These are phyloP conservation scores for Drosophila persimilis DNA, from an alignment of 1,140 invertebrate species.

Conservation along the genomic window DNA sequence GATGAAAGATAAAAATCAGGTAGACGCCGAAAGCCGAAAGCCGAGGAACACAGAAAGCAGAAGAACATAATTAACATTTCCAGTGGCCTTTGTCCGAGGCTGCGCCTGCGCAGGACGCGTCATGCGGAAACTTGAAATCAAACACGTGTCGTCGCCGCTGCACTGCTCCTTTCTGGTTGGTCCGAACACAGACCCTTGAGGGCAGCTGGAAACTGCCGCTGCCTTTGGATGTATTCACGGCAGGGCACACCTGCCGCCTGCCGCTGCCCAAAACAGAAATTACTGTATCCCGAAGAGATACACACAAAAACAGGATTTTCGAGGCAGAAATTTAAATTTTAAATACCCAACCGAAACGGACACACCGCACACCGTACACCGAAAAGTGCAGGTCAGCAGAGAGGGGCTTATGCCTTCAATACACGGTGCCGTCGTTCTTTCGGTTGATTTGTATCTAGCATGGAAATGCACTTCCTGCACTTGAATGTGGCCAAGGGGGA, in stretches of 20 bases:
- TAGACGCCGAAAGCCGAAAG: slow-evolving; percentile 55
- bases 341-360: slow-evolving; percentile 37
- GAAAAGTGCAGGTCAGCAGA: slow-evolving; percentile 14
- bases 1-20: slow-evolving; percentile 75
- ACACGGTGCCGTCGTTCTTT: slow-evolving; percentile 4
- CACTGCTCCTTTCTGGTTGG: slow-evolving; percentile 68
- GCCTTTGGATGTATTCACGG: slow-evolving; percentile 2
- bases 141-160: slow-evolving; percentile 65
- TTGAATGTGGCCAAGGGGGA: too few relatives aligned
- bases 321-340: slow-evolving; percentile 69
- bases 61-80: slow-evolving; percentile 73
- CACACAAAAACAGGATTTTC: slow-evolving; percentile 70
- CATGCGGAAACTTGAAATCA: slow-evolving; percentile 77
- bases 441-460: slow-evolving; percentile 43
- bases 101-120: slow-evolving; percentile 63
- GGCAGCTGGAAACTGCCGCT: slow-evolving; percentile 55
- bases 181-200: slow-evolving; percentile 26
- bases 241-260: slow-evolving; percentile 64
- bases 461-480: slow-evolving; percentile 61
- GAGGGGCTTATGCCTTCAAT: slow-evolving; percentile 9
- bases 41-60: slow-evolving; percentile 31
- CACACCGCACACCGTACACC: slow-evolving; percentile 19
- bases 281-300: slow-evolving; percentile 59
- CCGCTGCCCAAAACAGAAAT: slow-evolving; percentile 53
- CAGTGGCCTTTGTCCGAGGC: slow-evolving; percentile 49